A percentile compares a stretch with the other conserved stretches of the same genome.
Conservation (phyloP, 2,888 invertebrate species). For the Eupithecia exiguata region DNA sequence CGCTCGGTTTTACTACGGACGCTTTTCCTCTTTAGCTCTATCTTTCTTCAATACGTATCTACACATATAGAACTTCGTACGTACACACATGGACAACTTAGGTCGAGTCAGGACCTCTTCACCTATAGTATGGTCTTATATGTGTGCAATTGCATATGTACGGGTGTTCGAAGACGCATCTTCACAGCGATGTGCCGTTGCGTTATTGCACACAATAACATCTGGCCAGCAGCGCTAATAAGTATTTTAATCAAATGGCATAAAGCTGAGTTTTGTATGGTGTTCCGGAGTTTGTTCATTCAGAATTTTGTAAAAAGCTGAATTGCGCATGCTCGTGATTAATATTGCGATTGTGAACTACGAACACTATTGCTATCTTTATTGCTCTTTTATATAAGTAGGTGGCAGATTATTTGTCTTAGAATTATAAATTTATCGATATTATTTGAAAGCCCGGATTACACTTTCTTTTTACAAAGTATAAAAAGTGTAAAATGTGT, state of each 20-base stretch:
- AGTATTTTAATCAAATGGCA: constrained; percentile 50
- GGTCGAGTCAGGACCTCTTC: constrained; percentile 50
- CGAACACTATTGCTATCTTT: constrained; percentile 77
- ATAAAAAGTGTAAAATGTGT: constrained; percentile 32
- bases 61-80: constrained; percentile 68
- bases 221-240: constrained; percentile 46
- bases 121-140: constrained; percentile 46
- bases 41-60: constrained; percentile 73
- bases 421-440: constrained; percentile 38
- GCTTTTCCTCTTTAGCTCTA: constrained; percentile 78
- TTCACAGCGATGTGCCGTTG: constrained; percentile 59
- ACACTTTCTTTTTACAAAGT: constrained; percentile 38
- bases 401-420: constrained; percentile 16
- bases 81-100: constrained; percentile 70
- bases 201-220: constrained; percentile 69
- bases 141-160: constrained; percentile 55
- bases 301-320: constrained; percentile 51
- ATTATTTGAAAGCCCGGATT: constrained; percentile 15
- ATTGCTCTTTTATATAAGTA: constrained; percentile 64
- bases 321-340: constrained; percentile 78
- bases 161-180: constrained; percentile 64
- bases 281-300: constrained; percentile 56
- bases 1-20: constrained; percentile 70
- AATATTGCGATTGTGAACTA: constrained; percentile 68
- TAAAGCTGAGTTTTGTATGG: constrained; percentile 59